Conservation (phyloP, 2,797 vertebrate species). For the Syngnathus rostellatus region DNA sequence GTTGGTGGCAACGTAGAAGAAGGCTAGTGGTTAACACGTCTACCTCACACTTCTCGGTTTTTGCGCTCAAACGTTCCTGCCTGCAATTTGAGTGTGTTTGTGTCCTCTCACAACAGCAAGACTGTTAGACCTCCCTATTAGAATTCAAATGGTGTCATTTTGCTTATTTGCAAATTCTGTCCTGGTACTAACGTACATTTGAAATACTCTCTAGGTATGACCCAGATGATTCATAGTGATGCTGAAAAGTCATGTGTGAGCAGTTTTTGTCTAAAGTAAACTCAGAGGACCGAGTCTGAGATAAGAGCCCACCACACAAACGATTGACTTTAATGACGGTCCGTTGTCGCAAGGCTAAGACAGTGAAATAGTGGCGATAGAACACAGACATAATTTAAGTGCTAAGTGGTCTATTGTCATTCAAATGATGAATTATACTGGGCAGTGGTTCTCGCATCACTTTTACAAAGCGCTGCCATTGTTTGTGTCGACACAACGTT, state of each 20-base stretch:
- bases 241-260: constrained; percentile 49
- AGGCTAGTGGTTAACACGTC: not conserved
- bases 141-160: constrained; percentile 1
- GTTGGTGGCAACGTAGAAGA: too few species aligned
- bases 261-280: constrained; percentile 58
- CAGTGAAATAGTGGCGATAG: constrained; percentile 63
- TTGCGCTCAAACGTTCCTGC: not conserved
- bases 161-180: not conserved
- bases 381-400: constrained; percentile 69
- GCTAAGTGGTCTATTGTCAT: constrained; percentile 76
- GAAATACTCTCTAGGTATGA: constrained; percentile 19
- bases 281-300: constrained; percentile 54
- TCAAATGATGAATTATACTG: constrained; percentile 77
- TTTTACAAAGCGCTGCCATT: constrained; percentile 74
- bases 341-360: constrained; percentile 64
- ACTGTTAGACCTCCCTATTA: not conserved
- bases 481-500: constrained; percentile 71
- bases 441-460: constrained; percentile 73
- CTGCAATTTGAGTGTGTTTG: not conserved
- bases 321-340: constrained; percentile 64
- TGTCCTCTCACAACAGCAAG: not conserved
- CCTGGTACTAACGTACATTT: not conserved
- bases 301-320: constrained; percentile 63
- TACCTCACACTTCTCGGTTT: not conserved
- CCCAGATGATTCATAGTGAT: constrained; percentile 19